Evolutionary conservation across 1,140 invertebrate species (phyloP).

Genomic region (Drosophila chauvacae): DNA sequence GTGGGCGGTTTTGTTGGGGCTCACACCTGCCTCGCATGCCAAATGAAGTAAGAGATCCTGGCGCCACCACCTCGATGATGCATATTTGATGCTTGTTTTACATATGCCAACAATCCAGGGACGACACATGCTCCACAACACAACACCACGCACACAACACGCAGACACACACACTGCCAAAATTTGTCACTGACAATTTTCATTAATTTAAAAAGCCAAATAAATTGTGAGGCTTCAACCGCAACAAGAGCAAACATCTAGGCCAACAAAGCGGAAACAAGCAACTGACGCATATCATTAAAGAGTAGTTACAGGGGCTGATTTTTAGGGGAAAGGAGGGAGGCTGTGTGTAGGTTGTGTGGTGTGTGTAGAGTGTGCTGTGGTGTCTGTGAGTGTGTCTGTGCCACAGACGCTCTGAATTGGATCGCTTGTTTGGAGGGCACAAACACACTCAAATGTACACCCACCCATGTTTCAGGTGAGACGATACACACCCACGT

Average conservation of each 20-base stretch:
- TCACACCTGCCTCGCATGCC: constrained; percentile 74
- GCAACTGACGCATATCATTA: constrained; percentile 53
- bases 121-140: constrained; percentile 36
- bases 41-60: constrained; percentile 65
- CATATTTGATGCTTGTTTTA: constrained; percentile 79
- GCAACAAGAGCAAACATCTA: constrained; percentile 40
- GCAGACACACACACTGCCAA: constrained; percentile 15
- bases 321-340: neutral
- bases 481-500: neutral
- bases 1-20: constrained; percentile 9
- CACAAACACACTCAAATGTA: constrained; percentile 16
- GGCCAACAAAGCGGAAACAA: constrained; percentile 41
- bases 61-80: constrained; percentile 41
- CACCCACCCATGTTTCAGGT: constrained; percentile 1
- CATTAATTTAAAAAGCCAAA: constrained; percentile 78
- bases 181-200: constrained; percentile 81
- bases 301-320: constrained; percentile 41
- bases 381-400: constrained; percentile 5
- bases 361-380: neutral
- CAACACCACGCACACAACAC: neutral
- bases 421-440: constrained; percentile 49
- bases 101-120: constrained; percentile 62
- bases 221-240: constrained; percentile 56
- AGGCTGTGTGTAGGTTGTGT: neutral
- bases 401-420: constrained; percentile 35